phyloP scores from a whole-genome alignment of 2,797 vertebrate genomes.

The Parotocinclus haroldoi region DNA sequence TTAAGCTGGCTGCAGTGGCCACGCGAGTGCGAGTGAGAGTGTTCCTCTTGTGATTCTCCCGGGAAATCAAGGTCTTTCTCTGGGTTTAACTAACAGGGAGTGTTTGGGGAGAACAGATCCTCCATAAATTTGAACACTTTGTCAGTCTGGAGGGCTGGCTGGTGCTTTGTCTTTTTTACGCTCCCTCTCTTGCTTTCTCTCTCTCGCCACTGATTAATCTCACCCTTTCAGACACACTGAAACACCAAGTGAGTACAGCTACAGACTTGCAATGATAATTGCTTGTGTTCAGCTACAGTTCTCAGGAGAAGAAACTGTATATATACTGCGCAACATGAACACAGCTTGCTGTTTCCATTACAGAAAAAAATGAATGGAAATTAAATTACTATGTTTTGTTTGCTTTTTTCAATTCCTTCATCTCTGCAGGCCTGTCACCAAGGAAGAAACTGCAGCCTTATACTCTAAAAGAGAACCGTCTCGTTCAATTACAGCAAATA shows the following conservation, averaged over 20 bases:
- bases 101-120: slow-evolving; percentile 65
- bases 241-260: slow-evolving; percentile 27
- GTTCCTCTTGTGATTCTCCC: slow-evolving; percentile 44
- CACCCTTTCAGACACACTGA: slow-evolving; percentile 25
- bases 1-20: slow-evolving; percentile 14
- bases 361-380: slow-evolving; percentile 6
- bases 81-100: slow-evolving; percentile 52
- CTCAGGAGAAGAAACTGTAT: slow-evolving; percentile 6
- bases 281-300: slow-evolving; percentile 19
- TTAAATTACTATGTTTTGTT: neutral
- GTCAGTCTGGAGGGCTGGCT: slow-evolving; percentile 44
- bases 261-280: slow-evolving; percentile 31
- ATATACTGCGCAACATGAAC: slow-evolving; percentile 1
- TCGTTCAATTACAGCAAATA: slow-evolving; percentile 20
- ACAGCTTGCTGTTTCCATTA: slow-evolving; percentile 20
- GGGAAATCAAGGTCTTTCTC: slow-evolving; percentile 66
- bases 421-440: slow-evolving; percentile 3
- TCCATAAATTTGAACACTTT: slow-evolving; percentile 54
- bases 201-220: slow-evolving; percentile 10
- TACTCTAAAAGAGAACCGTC: slow-evolving; percentile 14
- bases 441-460: neutral
- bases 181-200: neutral
- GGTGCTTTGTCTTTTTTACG: slow-evolving; percentile 26
- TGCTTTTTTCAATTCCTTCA: neutral
- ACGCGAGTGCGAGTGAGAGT: slow-evolving; percentile 14